Base-by-base conservation (phyloP, 2,888 invertebrate genomes). In the Xestia ashworthii region DNA sequence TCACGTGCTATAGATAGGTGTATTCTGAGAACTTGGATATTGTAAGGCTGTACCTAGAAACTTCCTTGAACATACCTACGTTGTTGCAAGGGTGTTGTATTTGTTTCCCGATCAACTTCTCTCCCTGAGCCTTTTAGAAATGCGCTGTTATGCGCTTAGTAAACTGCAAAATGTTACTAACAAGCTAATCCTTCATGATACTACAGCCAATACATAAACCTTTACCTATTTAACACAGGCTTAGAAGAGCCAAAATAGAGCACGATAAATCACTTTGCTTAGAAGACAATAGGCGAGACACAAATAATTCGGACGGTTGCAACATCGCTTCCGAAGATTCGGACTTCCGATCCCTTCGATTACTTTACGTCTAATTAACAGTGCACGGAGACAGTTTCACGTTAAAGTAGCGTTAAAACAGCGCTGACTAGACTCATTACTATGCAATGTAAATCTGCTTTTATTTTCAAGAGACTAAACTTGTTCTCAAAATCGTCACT, bases 311-410 rank as follows among this genome's bases (percentile, higher is more conserved):
- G 19, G 50, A 48, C 70, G 41, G n/a, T 76, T 78, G 53, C 69
- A 80, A 82, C 74, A 80, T 66, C 66, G 66, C 69, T 77, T 78
- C 46, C 67, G 46, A 75, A 82, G 66, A 48, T 50, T 74, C 22
- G 48, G 55, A 55, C 44, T 53, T 73, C 44, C 32, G 32, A 50
- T 65, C 25, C 65, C 71, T 84, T 68, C 53, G 65, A 66, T 38
- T 62, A 16, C 25, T 55, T 46, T 46, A 55, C 22, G 62, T 46
- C 41, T 58, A 70, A 53, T 70, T 74, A 3, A 50, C 32, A 38
- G 8, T 50, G 19, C 48, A 19, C 55, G 9, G 9, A 55, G 22
- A 25, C 11, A 64, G 19, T 58, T 50, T 53, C 16, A 53, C 19
- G 19, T 55, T 44, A 4, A 58, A 65, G 25, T 65, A 58, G 32